Evolutionary conservation across 2,888 invertebrate species (phyloP).

Genomic region (Ectobius pallidus): DNA sequence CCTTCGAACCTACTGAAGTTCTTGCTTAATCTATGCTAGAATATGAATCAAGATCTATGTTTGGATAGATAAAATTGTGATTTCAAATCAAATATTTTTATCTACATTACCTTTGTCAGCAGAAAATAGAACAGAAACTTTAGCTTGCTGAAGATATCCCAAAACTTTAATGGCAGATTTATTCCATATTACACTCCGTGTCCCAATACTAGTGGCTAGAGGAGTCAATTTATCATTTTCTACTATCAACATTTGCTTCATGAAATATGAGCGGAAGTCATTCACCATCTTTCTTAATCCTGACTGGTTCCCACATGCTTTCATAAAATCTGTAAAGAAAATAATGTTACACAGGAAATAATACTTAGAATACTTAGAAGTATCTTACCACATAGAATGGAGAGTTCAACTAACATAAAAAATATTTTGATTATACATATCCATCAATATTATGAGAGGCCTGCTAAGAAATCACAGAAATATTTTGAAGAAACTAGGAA

Average conservation of each 20-base stretch:
- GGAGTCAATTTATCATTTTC: conserved; percentile 12
- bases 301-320: not conserved
- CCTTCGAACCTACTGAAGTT: too few species aligned
- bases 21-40: too few species aligned
- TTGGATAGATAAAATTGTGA: too few species aligned
- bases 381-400: too few species aligned
- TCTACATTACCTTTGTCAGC: not conserved
- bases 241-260: not conserved
- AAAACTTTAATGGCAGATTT: not conserved
- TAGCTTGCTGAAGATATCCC: not conserved
- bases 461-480: too few species aligned
- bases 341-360: not conserved
- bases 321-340: not conserved
- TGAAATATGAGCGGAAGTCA: not conserved
- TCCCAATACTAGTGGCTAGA: not conserved
- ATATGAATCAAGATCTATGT: too few species aligned
- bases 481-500: too few species aligned
- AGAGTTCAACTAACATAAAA: too few species aligned
- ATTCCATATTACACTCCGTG: not conserved
- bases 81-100: too few species aligned
- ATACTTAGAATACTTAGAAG: too few species aligned
- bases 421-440: too few species aligned
- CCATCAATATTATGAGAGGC: too few species aligned
- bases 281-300: not conserved
- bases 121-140: conserved; percentile 1